phyloP scores from a whole-genome alignment of 2,888 invertebrate species.

The Drosophila subsilvestris region DNA sequence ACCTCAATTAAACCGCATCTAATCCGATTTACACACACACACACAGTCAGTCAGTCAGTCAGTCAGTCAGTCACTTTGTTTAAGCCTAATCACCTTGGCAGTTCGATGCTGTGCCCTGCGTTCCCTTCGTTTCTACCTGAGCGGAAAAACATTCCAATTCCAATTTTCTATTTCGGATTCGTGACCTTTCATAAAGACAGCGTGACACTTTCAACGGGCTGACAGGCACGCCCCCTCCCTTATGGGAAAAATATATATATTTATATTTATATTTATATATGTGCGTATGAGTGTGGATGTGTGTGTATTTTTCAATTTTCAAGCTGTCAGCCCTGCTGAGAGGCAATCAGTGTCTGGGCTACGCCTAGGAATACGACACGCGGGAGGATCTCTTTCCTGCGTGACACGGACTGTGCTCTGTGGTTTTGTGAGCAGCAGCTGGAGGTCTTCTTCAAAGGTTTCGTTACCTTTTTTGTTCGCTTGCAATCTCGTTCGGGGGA shows the following conservation, averaged over 20 bases:
- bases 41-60: constrained; percentile 1
- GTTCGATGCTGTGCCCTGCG: constrained; percentile 29
- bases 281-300: background rate
- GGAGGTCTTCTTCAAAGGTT: constrained; percentile 29
- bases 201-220: constrained; percentile 58
- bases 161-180: constrained; percentile 16
- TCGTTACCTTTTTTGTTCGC: background rate
- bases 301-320: constrained; percentile 48
- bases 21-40: constrained; percentile 60
- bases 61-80: constrained; percentile 33
- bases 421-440: constrained; percentile 36
- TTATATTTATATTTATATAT: constrained; percentile 25
- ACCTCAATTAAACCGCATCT: constrained; percentile 71
- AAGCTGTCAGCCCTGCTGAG: constrained; percentile 50
- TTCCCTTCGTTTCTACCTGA: constrained; percentile 51
- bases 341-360: constrained; percentile 63
- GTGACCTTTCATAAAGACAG: constrained; percentile 55
- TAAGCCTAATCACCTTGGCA: constrained; percentile 65
- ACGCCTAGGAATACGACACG: constrained; percentile 50
- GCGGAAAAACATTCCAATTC: constrained; percentile 39
- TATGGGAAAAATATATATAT: constrained; percentile 22
- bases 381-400: constrained; percentile 8
- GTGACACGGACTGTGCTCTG: constrained; percentile 20
- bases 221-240: constrained; percentile 47
- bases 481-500: constrained; percentile 9